Base-by-base conservation (phyloP, 2,888 invertebrate genomes). In the Callosobruchus maculatus region DNA sequence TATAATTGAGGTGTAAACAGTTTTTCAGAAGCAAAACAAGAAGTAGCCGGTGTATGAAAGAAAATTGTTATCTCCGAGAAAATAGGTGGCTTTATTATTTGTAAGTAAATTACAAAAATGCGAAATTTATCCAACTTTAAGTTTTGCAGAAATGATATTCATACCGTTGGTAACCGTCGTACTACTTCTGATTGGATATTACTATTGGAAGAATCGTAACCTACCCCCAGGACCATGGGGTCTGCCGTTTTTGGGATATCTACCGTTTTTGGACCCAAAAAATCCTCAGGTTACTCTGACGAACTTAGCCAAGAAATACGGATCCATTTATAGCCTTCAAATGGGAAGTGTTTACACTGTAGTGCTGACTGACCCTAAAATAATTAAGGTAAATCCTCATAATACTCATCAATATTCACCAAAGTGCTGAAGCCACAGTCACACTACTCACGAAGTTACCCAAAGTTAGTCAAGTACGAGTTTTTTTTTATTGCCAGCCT, bases 171-270 rank as follows among this genome's bases (percentile, higher is more conserved):
- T 49, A 7, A 49, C 49, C 18, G 13, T 49, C 49, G 68, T 21
- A 5, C 7, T 68, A 68, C 21, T 68, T 68, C 68, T 22, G 68
- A 22, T 68, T 0, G 21, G 21, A 68, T 22, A 1, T 9, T 9
- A 68, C 21, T 22, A 68, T 20, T 68, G 78, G 75, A 77, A 77
- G 9, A 72, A 71, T 85, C 87, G 87, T 73, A 86, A 84, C 72
- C 85, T 91, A 69, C 94, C 95, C 0, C 95, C 96, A 0, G 96
- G 96, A 0, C 96, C 96, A 0, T 90, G 90, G 89, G 93, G 94
- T 0, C 77, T 95, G 67, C 96, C 96, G 0, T 82, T 96, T 21
- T 77, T 97, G 2, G 97, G 97, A 0, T 95, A 93, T 83, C 86
- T 97, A 75, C 93, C 94, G 0, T 94, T 92, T 86, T 83, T 97